Evolutionary conservation across 2,113 vertebrate species (phyloP), one percentile per base, ranked within the genome.

Genomic region (Dasypus novemcinctus): DNA sequence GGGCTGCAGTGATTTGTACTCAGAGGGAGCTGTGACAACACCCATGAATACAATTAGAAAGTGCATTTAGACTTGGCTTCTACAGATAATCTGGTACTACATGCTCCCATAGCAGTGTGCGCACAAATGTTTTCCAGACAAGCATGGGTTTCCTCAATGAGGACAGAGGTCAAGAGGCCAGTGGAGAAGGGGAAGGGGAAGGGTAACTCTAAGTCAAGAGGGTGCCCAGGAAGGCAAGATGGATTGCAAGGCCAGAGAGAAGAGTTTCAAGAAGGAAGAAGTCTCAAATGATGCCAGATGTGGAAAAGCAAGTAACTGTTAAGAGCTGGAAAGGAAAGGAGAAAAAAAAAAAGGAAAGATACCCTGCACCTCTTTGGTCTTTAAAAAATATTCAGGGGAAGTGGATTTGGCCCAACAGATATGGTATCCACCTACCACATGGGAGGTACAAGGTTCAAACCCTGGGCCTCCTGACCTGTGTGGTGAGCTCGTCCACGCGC

Each of bases 31-130:
- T 61, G n/a, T 23, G n/a, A 92, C 79, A 92, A 52, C 6, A 72
- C 27, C 25, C 25, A 38, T 54, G 25, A 21, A 13, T 13, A 63
- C 29, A 33, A 49, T 49, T 38, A 69, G 46, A 59, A 52, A 76
- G 63, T 11, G 38, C 27, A 46, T 1, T 33, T 2, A 36, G 43
- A 33, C 61, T 57, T 29, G 21, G 43, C 41, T 43, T 38, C 31
- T 85, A 57, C 52, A 38, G 49, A 43, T 15, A 7, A 66, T 4
- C 5, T 0, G 18, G 41, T 6, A 3, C 66, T 4, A 23, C 2
- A 1, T 1, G 17, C 13, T 76, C 25, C 68, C 23, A 1, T 0
- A n/a, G 29, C 82, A 69, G 66, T 38, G 1, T 1, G 59, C 10
- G 6, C 64, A 20, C 23, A n/a, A 61, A 21, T 25, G 4, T n/a